Percentiles rank a stretch among this genome's conserved stretches.
Conservation (phyloP, 1,140 invertebrate genomes). For the Phymorhynchus buccinoides region DNA sequence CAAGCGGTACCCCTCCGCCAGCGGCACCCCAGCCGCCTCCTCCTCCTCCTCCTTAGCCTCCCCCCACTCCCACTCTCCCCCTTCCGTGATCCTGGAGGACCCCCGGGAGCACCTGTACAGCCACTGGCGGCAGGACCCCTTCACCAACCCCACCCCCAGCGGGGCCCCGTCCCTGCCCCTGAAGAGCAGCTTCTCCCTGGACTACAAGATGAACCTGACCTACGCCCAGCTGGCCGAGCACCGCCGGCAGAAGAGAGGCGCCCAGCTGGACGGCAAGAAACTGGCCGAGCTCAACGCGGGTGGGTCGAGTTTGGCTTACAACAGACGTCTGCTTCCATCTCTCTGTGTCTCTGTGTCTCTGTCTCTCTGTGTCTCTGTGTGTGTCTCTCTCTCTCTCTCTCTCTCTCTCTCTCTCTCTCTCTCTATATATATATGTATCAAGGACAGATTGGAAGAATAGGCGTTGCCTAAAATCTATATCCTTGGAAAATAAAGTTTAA, state of each 20-base stretch:
- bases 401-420: too few relatives aligned
- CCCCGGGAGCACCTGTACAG: conserved; percentile 57
- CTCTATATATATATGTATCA: too few relatives aligned
- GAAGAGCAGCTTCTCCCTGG: conserved; percentile 57
- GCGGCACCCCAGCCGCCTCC: conserved; percentile 43
- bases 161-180: conserved; percentile 55
- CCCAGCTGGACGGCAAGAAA: conserved; percentile 55
- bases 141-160: conserved; percentile 47
- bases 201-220: conserved; percentile 58
- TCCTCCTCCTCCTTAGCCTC: too few relatives aligned
- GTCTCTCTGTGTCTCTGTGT: too few relatives aligned
- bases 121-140: conserved; percentile 50
- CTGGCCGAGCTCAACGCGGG: conserved; percentile 51
- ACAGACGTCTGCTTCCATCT: too few relatives aligned
- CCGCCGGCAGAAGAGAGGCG: conserved; percentile 47
- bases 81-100: conserved; percentile 55
- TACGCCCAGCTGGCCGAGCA: conserved; percentile 60
- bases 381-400: too few relatives aligned
- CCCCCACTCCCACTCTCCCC: too few relatives aligned
- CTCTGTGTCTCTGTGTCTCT: too few relatives aligned
- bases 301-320: too few relatives aligned
- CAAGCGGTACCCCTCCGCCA: conserved; percentile 50
- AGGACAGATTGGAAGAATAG: too few relatives aligned
- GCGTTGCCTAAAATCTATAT: too few relatives aligned
- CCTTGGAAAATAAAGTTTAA: too few relatives aligned